phyloP scores from a whole-genome alignment of 2,797 vertebrate species.

The Harpagifer antarcticus region DNA sequence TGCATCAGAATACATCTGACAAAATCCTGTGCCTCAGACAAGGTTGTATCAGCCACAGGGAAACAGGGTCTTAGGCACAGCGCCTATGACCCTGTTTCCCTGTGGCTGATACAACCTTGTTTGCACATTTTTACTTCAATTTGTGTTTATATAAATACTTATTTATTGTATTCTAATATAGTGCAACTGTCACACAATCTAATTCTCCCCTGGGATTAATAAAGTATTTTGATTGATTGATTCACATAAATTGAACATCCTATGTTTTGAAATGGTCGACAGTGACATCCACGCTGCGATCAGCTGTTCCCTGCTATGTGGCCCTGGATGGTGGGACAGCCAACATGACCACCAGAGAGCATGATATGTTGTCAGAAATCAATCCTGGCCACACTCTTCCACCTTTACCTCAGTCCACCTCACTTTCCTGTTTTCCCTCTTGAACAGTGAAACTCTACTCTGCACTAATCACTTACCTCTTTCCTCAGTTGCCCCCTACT shows the following conservation, averaged over 20 bases:
- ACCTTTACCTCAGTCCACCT: slow-evolving; percentile 35
- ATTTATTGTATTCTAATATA: too few relatives aligned
- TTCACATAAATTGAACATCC: not conserved
- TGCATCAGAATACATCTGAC: too few relatives aligned
- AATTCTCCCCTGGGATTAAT: too few relatives aligned
- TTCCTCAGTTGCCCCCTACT: slow-evolving; percentile 34
- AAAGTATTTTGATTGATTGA: too few relatives aligned
- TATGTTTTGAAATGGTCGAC: not conserved
- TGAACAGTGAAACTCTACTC: slow-evolving; percentile 50
- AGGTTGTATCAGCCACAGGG: too few relatives aligned
- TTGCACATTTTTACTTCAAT: too few relatives aligned
- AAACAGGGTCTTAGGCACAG: too few relatives aligned
- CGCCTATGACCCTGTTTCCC: too few relatives aligned
- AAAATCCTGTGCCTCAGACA: too few relatives aligned
- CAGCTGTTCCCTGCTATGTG: not conserved
- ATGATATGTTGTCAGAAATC: slow-evolving; percentile 18
- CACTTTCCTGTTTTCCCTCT: slow-evolving; percentile 47
- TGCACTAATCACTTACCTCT: slow-evolving; percentile 48
- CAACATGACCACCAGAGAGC: not conserved
- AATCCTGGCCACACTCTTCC: slow-evolving; percentile 1
- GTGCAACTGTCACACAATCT: too few relatives aligned
- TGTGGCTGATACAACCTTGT: too few relatives aligned
- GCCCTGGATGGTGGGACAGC: not conserved
- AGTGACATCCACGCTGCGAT: not conserved
- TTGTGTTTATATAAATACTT: too few relatives aligned